These are phyloP conservation scores for Taphrorychus bicolor DNA, from an alignment of 2,888 invertebrate genomes.

Conservation along the genomic window DNA sequence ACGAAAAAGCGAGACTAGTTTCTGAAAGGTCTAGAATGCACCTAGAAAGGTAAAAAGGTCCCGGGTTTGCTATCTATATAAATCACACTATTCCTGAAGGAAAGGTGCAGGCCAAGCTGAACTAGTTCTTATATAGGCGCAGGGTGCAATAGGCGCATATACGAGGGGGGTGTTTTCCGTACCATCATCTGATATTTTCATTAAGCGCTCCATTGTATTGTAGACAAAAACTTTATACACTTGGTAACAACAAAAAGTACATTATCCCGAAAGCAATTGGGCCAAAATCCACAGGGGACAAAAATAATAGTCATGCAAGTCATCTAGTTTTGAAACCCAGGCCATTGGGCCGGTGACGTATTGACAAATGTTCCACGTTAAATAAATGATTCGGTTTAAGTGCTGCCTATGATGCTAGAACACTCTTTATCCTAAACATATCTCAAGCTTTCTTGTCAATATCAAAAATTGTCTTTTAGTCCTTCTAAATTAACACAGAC, in stretches of 20 bases:
- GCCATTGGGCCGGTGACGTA: conserved; percentile 21
- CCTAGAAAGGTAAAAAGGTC: conserved; percentile 19
- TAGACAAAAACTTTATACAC: conserved; percentile 19
- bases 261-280: conserved; percentile 11
- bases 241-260: conserved; percentile 21
- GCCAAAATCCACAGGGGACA: conserved; percentile 23
- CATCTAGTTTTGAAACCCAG: conserved; percentile 6
- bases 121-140: conserved; percentile 28
- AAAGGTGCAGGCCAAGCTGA: conserved; percentile 20
- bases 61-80: conserved; percentile 22
- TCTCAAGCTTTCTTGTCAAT: neutral
- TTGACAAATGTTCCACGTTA: conserved; percentile 25
- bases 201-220: conserved; percentile 12
- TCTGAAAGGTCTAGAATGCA: conserved; percentile 14
- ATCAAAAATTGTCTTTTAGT: neutral
- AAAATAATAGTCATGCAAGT: conserved; percentile 30
- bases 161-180: neutral
- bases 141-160: neutral
- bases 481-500: neutral
- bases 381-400: conserved; percentile 26
- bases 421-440: neutral
- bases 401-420: neutral
- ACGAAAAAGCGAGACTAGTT: conserved; percentile 24
- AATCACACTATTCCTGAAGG: conserved; percentile 6
- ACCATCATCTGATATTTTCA: conserved; percentile 5